phyloP scores from a whole-genome alignment of 1,140 invertebrate species.

The Drosophila azteca region DNA sequence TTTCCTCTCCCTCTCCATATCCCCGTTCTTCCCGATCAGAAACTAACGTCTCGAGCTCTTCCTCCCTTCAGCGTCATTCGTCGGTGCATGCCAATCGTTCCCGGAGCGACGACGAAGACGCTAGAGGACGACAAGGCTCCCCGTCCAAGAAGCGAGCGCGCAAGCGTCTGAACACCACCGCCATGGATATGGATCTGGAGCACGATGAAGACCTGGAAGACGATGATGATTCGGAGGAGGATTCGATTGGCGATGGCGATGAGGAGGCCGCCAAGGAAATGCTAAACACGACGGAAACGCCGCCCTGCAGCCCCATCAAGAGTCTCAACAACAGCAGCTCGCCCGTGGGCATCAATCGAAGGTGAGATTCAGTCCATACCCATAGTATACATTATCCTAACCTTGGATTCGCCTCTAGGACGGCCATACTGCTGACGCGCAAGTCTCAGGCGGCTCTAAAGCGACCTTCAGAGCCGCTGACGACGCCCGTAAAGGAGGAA shows the following conservation, averaged over 20 bases:
- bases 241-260: slow-evolving; percentile 75
- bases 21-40: too few species aligned
- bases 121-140: slow-evolving; percentile 10
- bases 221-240: slow-evolving; percentile 80
- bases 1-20: too few species aligned
- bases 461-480: slow-evolving; percentile 79
- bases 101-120: slow-evolving; percentile 65
- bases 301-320: slow-evolving; percentile 82
- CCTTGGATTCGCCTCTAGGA: slow-evolving; percentile 84
- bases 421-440: slow-evolving; percentile 92
- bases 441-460: slow-evolving; percentile 87
- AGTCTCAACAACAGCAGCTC: slow-evolving; percentile 83
- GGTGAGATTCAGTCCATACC: slow-evolving; percentile 40
- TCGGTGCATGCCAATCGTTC: slow-evolving; percentile 29
- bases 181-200: slow-evolving; percentile 78
- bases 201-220: slow-evolving; percentile 60
- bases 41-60: neutral
- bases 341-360: slow-evolving; percentile 89
- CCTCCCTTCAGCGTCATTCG: slow-evolving; percentile 38
- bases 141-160: slow-evolving; percentile 64
- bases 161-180: slow-evolving; percentile 65
- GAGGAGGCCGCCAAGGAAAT: slow-evolving; percentile 67
- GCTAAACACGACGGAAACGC: slow-evolving; percentile 71
- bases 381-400: neutral
- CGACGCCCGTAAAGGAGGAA: slow-evolving; percentile 83